These are phyloP conservation scores for Drosophila eugracilis DNA, from an alignment of 1,140 invertebrate genomes.

Conservation along the genomic window DNA sequence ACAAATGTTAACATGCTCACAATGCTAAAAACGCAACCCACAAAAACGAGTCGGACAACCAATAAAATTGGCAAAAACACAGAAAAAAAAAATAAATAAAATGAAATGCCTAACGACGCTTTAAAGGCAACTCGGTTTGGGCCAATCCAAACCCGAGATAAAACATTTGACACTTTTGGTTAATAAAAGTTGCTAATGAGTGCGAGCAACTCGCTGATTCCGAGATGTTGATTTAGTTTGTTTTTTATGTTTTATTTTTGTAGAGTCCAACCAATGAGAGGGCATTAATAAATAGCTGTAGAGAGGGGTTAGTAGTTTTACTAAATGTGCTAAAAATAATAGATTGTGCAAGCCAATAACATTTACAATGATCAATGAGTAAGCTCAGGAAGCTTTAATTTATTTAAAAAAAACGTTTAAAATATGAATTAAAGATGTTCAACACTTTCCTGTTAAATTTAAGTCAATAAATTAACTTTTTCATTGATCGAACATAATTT, in stretches of 20 bases:
- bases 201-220: slow-evolving; percentile 59
- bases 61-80: slow-evolving; percentile 45
- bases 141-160: slow-evolving; percentile 53
- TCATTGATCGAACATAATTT: slow-evolving; percentile 2
- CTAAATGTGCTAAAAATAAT: slow-evolving; percentile 24
- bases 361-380: background rate
- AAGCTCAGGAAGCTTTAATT: background rate
- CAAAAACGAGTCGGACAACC: slow-evolving; percentile 53
- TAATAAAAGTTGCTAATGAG: slow-evolving; percentile 79
- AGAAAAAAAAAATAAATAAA: slow-evolving; percentile 15
- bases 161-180: slow-evolving; percentile 70
- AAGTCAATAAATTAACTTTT: background rate
- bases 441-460: background rate
- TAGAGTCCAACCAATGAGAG: slow-evolving; percentile 51
- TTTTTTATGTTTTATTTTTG: slow-evolving; percentile 2
- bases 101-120: slow-evolving; percentile 44
- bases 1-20: slow-evolving; percentile 78
- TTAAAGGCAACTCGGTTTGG: slow-evolving; percentile 44
- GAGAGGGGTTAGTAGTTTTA: slow-evolving; percentile 12
- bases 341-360: slow-evolving; percentile 10
- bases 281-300: slow-evolving; percentile 7
- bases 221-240: slow-evolving; percentile 37
- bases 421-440: too few species aligned
- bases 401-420: background rate
- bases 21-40: slow-evolving; percentile 49